A percentile compares a stretch with the other conserved stretches of the same genome.
phyloP scores from a whole-genome alignment of 1,140 invertebrate species.

The Neodiprion pinetum region DNA sequence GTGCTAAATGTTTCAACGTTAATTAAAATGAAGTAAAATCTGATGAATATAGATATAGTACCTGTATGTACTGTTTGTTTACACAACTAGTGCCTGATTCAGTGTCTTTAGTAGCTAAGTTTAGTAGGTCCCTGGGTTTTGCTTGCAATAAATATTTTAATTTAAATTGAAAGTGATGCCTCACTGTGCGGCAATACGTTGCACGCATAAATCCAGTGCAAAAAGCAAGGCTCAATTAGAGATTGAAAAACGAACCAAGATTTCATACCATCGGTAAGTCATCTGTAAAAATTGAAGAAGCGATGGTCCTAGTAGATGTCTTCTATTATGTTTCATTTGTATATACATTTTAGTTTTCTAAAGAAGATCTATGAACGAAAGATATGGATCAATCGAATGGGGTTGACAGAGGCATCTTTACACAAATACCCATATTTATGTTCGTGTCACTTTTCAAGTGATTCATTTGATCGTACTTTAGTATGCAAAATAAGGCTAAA shows the following conservation, averaged over 20 bases:
- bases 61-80: too few relatives aligned
- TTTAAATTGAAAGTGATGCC: too few relatives aligned
- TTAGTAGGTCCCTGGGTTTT: too few relatives aligned
- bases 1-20: too few relatives aligned
- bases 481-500: background rate
- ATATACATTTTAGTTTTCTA: background rate
- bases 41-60: too few relatives aligned
- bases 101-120: too few relatives aligned
- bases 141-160: too few relatives aligned
- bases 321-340: background rate
- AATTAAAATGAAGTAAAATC: too few relatives aligned
- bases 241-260: background rate
- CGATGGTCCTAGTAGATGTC: background rate
- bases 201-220: background rate
- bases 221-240: conserved; percentile 7
- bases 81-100: too few relatives aligned
- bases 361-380: background rate
- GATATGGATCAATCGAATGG: background rate
- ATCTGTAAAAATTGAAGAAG: too few relatives aligned
- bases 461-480: background rate
- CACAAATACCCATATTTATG: background rate
- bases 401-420: background rate
- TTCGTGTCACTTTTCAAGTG: background rate
- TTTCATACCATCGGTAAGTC: background rate
- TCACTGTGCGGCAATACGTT: background rate